phyloP scores from a whole-genome alignment of 2,888 invertebrate genomes.

The Scrobipalpa costella region DNA sequence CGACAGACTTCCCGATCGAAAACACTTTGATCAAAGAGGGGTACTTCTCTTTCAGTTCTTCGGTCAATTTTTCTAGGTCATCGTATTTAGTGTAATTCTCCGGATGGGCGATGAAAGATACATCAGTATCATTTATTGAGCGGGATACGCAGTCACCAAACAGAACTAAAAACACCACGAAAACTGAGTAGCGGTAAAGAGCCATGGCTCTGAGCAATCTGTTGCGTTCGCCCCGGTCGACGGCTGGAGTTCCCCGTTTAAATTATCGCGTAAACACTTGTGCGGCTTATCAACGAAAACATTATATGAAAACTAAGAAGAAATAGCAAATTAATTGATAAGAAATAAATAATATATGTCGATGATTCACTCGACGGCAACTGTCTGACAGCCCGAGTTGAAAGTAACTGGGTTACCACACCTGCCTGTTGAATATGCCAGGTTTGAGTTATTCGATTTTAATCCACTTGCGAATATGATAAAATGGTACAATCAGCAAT shows the following conservation, averaged over 20 bases:
- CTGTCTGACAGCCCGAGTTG: conserved; percentile 20
- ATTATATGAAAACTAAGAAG: conserved; percentile 41
- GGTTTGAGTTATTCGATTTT: background rate
- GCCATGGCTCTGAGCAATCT: conserved; percentile 47
- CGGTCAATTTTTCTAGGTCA: conserved; percentile 84
- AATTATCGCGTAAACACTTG: conserved; percentile 42
- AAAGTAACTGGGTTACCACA: conserved; percentile 16
- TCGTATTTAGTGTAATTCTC: conserved; percentile 85
- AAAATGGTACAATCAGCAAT: background rate
- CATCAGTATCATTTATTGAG: conserved; percentile 63
- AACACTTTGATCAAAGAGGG: conserved; percentile 86
- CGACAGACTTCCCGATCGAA: conserved; percentile 91
- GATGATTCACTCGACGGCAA: conserved; percentile 24
- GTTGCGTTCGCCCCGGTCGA: conserved; percentile 9
- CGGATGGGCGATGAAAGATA: conserved; percentile 80
- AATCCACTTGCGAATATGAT: background rate
- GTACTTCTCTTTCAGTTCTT: conserved; percentile 81
- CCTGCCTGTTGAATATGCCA: background rate
- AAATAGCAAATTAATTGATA: conserved; percentile 31
- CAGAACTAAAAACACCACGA: conserved; percentile 60
- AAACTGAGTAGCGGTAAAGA: conserved; percentile 49
- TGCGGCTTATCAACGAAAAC: conserved; percentile 44
- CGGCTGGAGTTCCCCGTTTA: conserved; percentile 31
- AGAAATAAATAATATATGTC: conserved; percentile 25
- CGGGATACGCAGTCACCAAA: conserved; percentile 58